phyloP scores from a whole-genome alignment of 2,797 vertebrate genomes.

The Aselliscus stoliczkanus region DNA sequence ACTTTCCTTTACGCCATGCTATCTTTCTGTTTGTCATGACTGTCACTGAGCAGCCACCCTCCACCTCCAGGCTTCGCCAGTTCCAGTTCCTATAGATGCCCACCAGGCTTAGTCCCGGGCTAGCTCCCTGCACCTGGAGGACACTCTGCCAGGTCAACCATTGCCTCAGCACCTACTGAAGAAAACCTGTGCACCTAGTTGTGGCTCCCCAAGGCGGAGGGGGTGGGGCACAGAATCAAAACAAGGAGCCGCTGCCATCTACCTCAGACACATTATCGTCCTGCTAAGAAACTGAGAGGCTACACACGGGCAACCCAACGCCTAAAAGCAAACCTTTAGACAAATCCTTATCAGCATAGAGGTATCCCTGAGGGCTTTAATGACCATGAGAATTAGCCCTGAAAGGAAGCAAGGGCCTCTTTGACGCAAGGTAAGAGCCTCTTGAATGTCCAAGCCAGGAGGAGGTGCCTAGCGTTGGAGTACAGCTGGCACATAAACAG shows the following conservation, averaged over 20 bases:
- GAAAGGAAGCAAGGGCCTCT: neutral
- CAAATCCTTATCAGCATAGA: neutral
- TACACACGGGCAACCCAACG: neutral
- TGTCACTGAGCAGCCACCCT: neutral
- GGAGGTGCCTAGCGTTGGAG: neutral
- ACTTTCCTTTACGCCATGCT: accelerated
- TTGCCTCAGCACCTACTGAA: neutral
- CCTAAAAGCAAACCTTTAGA: neutral
- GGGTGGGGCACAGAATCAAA: neutral
- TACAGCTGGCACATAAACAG: neutral
- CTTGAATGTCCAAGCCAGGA: neutral
- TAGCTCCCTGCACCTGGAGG: neutral
- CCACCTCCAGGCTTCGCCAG: neutral
- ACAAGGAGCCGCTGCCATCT: neutral
- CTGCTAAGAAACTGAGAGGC: neutral
- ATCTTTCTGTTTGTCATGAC: neutral
- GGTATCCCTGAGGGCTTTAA: neutral
- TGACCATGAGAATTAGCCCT: neutral
- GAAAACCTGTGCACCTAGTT: neutral
- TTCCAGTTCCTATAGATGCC: neutral
- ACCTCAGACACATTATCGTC: neutral
- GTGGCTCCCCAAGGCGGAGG: neutral
- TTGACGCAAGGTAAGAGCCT: neutral
- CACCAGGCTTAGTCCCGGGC: neutral
- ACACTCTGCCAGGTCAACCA: neutral